Base-by-base conservation (phyloP, 2,797 vertebrate species). In the Menidia menidia region DNA sequence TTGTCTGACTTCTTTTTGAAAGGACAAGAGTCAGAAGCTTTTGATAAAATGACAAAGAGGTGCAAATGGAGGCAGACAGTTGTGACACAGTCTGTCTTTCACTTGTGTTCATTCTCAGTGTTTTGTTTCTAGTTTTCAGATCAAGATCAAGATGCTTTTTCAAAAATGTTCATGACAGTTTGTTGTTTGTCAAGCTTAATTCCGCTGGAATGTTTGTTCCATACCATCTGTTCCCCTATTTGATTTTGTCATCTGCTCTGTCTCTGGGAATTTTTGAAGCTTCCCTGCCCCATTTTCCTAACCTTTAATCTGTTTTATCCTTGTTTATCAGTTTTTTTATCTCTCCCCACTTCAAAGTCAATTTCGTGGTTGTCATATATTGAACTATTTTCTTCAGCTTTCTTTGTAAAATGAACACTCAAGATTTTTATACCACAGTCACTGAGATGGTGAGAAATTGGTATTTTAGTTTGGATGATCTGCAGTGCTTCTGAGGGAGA, bases 171-270 rank as follows among this genome's bases (percentile, higher is more conserved):
- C 6, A 2, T 42, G 19, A 31, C 30, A 33, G 56, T 53, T 68
- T 59, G 52, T 52, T 69, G 41, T 75, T 70, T 52, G 43, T 63
- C 64, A 35, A 56, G 35, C 39, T 57, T 67, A 66, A 72, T 75
- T 78, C 48, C 64, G 60, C 19, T n/a, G 52, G 60, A 65, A 48
- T 68, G 0, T 35, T 66, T 35, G 2, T 43, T 77, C 64, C 31
- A 35, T 65, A 18, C 67, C 68, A 71, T 73, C 76, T 77, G 67
- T 60, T 74, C 61, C 16, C 59, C 68, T 51, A 6, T 50, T 60
- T 60, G 32, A 10, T 1, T 9, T 53, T 54, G 31, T 43, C 15
- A 8, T 25, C 13, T 48, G 18, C 47, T 71, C 9, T 12, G 15
- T 53, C 19, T 56, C 12, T 15, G 4, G 35, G 39, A 41, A 35